phyloP scores from a whole-genome alignment of 2,888 invertebrate genomes.

The Eilema caniola region DNA sequence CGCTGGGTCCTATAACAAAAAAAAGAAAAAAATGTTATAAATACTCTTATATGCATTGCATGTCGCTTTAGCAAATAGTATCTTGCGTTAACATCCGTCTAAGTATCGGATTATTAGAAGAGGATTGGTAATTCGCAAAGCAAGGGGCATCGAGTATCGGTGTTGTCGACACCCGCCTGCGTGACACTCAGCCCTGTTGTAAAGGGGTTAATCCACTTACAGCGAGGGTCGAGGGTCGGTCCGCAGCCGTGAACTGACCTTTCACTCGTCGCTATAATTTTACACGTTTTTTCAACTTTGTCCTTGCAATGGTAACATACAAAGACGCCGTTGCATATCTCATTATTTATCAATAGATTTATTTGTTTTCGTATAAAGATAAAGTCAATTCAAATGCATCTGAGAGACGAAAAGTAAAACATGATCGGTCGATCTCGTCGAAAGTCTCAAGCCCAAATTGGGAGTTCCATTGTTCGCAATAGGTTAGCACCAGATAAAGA shows the following conservation, averaged over 20 bases:
- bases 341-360: conserved; percentile 44
- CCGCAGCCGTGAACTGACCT: conserved; percentile 75
- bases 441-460: conserved; percentile 75
- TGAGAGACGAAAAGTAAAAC: conserved; percentile 52
- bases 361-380: conserved; percentile 44
- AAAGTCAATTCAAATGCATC: conserved; percentile 41
- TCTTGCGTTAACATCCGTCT: conserved; percentile 52
- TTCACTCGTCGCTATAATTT: conserved; percentile 56
- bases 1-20: conserved; percentile 74
- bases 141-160: conserved; percentile 53
- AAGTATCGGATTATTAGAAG: conserved; percentile 38
- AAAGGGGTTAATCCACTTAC: conserved; percentile 83
- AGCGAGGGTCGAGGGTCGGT: conserved; percentile 70
- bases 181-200: conserved; percentile 67
- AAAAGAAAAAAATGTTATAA: conserved; percentile 12
- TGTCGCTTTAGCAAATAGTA: conserved; percentile 30
- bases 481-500: conserved; percentile 82
- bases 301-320: conserved; percentile 44
- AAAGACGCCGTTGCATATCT: conserved; percentile 31
- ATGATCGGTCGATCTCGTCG: conserved; percentile 65
- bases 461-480: conserved; percentile 80
- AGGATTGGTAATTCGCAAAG: conserved; percentile 45
- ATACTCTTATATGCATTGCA: neutral
- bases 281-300: conserved; percentile 56
- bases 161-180: conserved; percentile 50